Evolutionary conservation across 2,888 invertebrate genomes (phyloP).

Genomic region (Aporophyla nigra): DNA sequence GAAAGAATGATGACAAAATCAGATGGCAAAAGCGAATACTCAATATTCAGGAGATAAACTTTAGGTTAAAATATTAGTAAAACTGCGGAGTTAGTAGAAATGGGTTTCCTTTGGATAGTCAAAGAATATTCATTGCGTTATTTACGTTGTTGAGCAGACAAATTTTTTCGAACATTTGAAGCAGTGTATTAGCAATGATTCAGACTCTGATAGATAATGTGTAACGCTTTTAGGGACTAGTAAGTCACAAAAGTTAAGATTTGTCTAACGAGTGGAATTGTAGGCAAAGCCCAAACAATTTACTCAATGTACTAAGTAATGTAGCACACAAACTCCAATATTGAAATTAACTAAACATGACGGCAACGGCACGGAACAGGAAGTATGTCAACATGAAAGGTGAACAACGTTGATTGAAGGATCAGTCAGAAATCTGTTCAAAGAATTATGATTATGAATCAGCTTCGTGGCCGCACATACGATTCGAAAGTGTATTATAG

Average conservation of each 20-base stretch:
- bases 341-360: conserved; percentile 13
- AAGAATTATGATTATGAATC: conserved; percentile 31
- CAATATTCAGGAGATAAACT: neutral
- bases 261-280: conserved; percentile 5
- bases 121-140: no score
- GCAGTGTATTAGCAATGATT: no score
- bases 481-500: conserved; percentile 8
- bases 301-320: conserved; percentile 33
- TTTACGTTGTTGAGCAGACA: no score
- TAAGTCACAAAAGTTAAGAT: neutral
- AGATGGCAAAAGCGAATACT: neutral
- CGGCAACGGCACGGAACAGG: conserved; percentile 2
- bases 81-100: no score
- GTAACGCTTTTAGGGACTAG: no score
- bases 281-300: conserved; percentile 16
- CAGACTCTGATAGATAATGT: no score
- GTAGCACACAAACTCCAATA: conserved; percentile 17
- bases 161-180: no score
- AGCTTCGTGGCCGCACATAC: neutral
- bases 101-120: no score
- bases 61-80: neutral
- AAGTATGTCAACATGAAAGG: conserved; percentile 33
- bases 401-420: conserved; percentile 34
- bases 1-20: neutral
- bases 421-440: conserved; percentile 23